Evolutionary conservation across 2,113 vertebrate species (phyloP).

Genomic region (Phaethornis superciliosus): DNA sequence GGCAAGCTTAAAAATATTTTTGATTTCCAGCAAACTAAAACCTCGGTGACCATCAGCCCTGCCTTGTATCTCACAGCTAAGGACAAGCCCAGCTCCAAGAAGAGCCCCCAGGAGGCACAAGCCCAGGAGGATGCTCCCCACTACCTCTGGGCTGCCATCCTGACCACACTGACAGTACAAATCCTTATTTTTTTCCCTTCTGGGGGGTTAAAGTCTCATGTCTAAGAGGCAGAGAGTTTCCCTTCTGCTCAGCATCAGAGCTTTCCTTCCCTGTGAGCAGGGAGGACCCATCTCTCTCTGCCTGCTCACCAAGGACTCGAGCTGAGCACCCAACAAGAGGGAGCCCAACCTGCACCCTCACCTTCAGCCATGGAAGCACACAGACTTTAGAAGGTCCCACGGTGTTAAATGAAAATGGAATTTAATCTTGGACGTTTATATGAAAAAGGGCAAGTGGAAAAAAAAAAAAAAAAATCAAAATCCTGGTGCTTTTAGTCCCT

Average conservation of each 20-base stretch:
- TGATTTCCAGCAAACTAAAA: not conserved
- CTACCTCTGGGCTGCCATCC: not conserved
- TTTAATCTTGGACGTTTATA: not conserved
- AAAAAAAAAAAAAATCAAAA: slow-evolving; percentile 52
- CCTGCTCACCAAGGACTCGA: not conserved
- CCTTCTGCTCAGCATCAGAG: not conserved
- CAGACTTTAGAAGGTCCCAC: not conserved
- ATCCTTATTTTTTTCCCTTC: no score
- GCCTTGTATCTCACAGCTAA: not conserved
- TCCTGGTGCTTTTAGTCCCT: slow-evolving; percentile 73
- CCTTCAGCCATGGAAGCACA: not conserved
- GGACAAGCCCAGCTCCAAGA: not conserved
- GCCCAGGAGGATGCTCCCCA: not conserved
- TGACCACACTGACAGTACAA: fast-evolving
- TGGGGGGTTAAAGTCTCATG: not conserved
- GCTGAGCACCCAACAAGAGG: fast-evolving
- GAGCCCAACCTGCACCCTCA: not conserved
- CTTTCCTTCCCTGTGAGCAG: not conserved
- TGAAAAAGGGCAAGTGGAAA: slow-evolving; percentile 2
- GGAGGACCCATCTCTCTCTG: no score
- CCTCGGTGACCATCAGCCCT: not conserved
- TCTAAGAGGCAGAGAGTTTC: fast-evolving
- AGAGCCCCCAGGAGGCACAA: not conserved
- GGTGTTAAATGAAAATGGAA: slow-evolving; percentile 4
- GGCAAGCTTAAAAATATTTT: not conserved